Evolutionary conservation across 2,797 vertebrate genomes (phyloP), one percentile per base, ranked within the genome.

Genomic region (Pipistrellus kuhlii): DNA sequence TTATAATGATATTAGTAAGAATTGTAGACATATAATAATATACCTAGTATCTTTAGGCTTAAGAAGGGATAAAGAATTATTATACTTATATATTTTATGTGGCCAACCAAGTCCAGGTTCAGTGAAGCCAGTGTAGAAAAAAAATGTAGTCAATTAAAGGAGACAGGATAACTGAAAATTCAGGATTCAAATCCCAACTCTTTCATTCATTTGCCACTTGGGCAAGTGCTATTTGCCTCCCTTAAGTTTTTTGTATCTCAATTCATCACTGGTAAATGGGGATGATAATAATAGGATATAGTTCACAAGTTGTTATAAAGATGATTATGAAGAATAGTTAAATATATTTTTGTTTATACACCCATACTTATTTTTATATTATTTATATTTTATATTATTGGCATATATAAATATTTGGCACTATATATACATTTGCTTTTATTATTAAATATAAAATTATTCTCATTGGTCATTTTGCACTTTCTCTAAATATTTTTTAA

Each of bases 21-120:
- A 84, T 81, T 81, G 68, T 90, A 80, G 66, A n/a, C n/a, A 68
- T 68, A 25, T 73, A 55, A 41, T 85, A 41, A 86, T 81, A 32
- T 53, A 55, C 7, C 25, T 46, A 8, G 18, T 66, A 80, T 89
- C 72, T 53, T 87, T 87, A 85, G 30, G 51, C 2, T 0, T 86
- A 77, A 66, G 23, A 81, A 35, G 30, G 9, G 44, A 87, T 44
- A 85, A 93, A 90, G 46, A 59, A 21, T 81, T 57, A 27, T 13
- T 80, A 20, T n/a, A 66, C 62, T 88, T 85, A 46, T 59, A 64
- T 41, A 71, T 32, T 87, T 85, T 13, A 84, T 30, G 2, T 88
- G 71, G 20, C 18, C 77, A 92, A 48, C 38, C 44, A 93, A 7
- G 53, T 84, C 23, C 9, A 78, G 21, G 10, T 51, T 87, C n/a